Evolutionary conservation across 2,797 vertebrate genomes (phyloP).

Genomic region (Neosilurus hyrtlii): DNA sequence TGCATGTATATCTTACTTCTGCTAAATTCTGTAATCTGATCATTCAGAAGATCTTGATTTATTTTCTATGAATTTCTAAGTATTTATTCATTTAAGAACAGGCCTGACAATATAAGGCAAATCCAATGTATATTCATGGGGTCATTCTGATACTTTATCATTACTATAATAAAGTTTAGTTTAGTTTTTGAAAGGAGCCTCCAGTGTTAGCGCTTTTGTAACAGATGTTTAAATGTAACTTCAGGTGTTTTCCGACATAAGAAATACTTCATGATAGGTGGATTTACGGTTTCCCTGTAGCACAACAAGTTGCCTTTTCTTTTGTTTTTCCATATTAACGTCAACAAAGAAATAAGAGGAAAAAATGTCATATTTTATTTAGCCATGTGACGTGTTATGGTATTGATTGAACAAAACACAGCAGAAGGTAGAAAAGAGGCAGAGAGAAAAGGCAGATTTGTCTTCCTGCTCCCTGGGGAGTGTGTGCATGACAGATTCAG

Average conservation of each 20-base stretch:
- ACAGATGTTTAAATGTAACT: neutral
- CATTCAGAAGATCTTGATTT: neutral
- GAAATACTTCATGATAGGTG: neutral
- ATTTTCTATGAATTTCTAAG: neutral
- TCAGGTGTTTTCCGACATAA: neutral
- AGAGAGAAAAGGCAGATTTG: slow-evolving; percentile 14
- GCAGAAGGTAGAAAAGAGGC: neutral
- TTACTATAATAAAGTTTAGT: neutral
- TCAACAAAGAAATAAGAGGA: too few species aligned
- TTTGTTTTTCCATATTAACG: too few species aligned
- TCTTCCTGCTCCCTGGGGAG: neutral
- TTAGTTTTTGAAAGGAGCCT: neutral
- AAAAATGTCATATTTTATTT: neutral
- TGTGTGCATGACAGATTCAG: neutral
- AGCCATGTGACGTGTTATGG: neutral
- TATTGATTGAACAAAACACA: neutral
- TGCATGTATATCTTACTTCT: neutral
- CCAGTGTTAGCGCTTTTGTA: neutral
- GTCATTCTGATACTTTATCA: neutral
- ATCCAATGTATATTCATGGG: neutral
- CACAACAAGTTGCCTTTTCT: neutral
- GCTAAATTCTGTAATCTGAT: neutral
- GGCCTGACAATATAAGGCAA: neutral
- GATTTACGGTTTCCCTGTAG: neutral
- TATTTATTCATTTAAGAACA: neutral